A percentile compares a stretch with the other conserved stretches of the same genome.
Conservation (phyloP, 1,140 invertebrate species). For the Melanaphis sacchari region DNA sequence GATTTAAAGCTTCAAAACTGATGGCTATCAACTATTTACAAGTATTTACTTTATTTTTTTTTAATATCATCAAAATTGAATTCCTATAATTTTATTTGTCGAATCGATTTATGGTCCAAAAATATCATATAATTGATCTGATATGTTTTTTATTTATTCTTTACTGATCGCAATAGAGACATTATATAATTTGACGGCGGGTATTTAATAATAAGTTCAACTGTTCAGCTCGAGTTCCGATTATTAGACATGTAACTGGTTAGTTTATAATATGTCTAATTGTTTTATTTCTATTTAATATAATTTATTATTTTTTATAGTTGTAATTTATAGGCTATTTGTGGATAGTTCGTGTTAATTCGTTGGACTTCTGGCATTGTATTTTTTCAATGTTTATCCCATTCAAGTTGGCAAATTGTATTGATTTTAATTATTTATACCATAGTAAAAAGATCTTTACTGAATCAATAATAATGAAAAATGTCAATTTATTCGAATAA, state of each 20-base stretch:
- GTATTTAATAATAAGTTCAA: neutral
- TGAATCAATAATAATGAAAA: neutral
- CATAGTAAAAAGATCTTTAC: too few species aligned
- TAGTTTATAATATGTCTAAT: neutral
- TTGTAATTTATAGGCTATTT: neutral
- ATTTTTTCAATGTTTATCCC: neutral
- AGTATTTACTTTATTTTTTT: neutral
- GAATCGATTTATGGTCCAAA: neutral
- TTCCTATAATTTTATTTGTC: neutral
- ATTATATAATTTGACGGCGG: neutral
- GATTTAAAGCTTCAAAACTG: neutral
- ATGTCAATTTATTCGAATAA: neutral
- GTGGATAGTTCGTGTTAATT: neutral
- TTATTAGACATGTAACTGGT: neutral
- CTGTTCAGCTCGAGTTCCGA: neutral
- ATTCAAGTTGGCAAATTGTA: neutral
- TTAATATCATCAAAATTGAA: neutral
- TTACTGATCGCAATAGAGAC: neutral
- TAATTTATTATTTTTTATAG: neutral
- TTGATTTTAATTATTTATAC: neutral
- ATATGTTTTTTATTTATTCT: neutral
- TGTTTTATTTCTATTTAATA: neutral
- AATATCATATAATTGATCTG: neutral
- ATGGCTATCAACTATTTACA: neutral
- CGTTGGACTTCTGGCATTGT: neutral